A percentile compares a stretch with the other conserved stretches of the same genome.
These are phyloP conservation scores for Pipistrellus nathusii DNA, from an alignment of 2,797 vertebrate genomes.

Conservation along the genomic window DNA sequence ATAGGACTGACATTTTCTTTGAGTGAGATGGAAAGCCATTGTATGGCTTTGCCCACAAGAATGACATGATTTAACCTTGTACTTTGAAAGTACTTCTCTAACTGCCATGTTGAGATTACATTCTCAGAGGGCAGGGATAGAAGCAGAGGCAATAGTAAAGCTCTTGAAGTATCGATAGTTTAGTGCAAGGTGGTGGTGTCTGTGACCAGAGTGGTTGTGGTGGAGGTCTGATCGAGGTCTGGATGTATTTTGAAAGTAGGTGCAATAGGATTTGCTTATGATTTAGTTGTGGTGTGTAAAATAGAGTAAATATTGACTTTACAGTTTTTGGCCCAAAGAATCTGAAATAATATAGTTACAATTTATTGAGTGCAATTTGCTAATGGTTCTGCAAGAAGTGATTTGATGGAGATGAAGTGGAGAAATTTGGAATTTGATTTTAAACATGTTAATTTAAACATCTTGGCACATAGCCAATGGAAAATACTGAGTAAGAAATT, in stretches of 20 bases:
- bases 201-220: background rate
- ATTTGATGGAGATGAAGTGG: background rate
- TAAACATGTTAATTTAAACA: background rate
- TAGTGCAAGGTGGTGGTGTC: background rate
- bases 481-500: slow-evolving; percentile 30
- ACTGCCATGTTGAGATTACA: background rate
- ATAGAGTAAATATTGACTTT: background rate
- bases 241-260: background rate
- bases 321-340: background rate
- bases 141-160: background rate
- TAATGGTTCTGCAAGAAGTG: slow-evolving; percentile 34
- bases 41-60: background rate
- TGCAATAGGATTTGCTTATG: slow-evolving; percentile 1
- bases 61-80: background rate
- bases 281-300: background rate
- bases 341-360: background rate
- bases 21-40: background rate
- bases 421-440: slow-evolving; percentile 41
- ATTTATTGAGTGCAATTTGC: slow-evolving; percentile 11
- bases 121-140: background rate
- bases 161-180: background rate
- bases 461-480: background rate
- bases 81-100: slow-evolving; percentile 29
- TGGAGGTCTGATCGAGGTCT: background rate
- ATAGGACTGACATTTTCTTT: background rate